Conservation (phyloP, 2,797 vertebrate genomes). For the Bufotes viridis region DNA sequence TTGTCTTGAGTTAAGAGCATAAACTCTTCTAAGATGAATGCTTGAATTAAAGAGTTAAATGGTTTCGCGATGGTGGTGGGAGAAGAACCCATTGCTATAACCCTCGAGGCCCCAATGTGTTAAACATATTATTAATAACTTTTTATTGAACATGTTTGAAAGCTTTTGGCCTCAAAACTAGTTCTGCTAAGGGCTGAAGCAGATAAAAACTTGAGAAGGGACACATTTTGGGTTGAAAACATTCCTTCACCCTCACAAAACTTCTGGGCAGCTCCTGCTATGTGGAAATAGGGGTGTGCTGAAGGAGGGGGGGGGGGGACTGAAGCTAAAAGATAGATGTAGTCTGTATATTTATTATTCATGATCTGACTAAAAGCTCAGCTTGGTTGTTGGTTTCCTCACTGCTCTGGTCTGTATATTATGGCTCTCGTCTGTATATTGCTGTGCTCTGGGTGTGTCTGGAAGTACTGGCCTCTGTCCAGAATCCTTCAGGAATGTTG, state of each 20-base stretch:
- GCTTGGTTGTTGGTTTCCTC: slow-evolving; percentile 38
- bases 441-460: slow-evolving; percentile 56
- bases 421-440: slow-evolving; percentile 50
- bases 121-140: not conserved
- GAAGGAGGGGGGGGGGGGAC: not conserved
- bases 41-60: not conserved
- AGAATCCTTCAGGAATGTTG: slow-evolving; percentile 62
- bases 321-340: not conserved
- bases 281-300: slow-evolving; percentile 31
- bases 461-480: slow-evolving; percentile 53
- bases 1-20: not conserved
- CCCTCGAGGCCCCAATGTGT: not conserved
- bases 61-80: not conserved
- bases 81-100: not conserved
- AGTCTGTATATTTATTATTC: slow-evolving; percentile 35
- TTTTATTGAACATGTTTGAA: not conserved
- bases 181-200: not conserved
- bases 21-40: not conserved
- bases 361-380: slow-evolving; percentile 21
- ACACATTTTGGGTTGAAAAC: slow-evolving; percentile 19
- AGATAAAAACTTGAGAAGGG: slow-evolving; percentile 7
- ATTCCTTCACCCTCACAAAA: slow-evolving; percentile 52
- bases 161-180: not conserved
- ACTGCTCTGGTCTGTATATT: slow-evolving; percentile 49
- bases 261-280: slow-evolving; percentile 27